Conservation (phyloP, 2,113 vertebrate species). For the Willisornis vidua region DNA sequence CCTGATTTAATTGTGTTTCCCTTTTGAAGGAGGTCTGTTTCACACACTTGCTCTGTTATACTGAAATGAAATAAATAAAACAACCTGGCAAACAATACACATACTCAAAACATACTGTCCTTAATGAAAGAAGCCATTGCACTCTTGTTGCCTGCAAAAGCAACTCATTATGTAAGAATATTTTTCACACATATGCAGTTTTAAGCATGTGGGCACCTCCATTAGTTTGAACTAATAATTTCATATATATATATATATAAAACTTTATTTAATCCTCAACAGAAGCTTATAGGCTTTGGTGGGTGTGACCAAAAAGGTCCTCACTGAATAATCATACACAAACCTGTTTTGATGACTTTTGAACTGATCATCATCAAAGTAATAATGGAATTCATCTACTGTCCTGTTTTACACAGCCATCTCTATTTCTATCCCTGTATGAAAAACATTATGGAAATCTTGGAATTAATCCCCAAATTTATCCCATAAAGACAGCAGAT, state of each 20-base stretch:
- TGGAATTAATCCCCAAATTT: conserved; percentile 58
- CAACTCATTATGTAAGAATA: background rate
- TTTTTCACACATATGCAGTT: background rate
- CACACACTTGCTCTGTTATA: background rate
- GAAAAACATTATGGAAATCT: conserved; percentile 54
- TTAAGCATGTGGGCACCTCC: background rate
- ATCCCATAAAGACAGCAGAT: conserved; percentile 61
- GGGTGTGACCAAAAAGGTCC: background rate
- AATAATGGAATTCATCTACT: conserved; percentile 31
- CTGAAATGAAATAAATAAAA: background rate
- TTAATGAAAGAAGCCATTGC: background rate
- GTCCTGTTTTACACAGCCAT: background rate
- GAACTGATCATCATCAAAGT: conserved; percentile 44
- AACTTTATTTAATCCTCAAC: background rate
- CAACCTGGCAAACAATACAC: background rate
- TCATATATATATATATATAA: background rate
- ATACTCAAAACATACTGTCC: background rate
- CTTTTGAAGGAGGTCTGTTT: background rate
- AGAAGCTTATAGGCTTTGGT: background rate
- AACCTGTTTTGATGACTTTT: conserved; percentile 59
- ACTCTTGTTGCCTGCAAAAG: background rate
- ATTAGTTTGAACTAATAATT: background rate
- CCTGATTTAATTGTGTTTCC: background rate
- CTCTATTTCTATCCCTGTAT: conserved; percentile 21
- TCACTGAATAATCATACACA: background rate